phyloP scores from a whole-genome alignment of 35 echinoderm and acorn worm genomes.

The Diadema setosum region DNA sequence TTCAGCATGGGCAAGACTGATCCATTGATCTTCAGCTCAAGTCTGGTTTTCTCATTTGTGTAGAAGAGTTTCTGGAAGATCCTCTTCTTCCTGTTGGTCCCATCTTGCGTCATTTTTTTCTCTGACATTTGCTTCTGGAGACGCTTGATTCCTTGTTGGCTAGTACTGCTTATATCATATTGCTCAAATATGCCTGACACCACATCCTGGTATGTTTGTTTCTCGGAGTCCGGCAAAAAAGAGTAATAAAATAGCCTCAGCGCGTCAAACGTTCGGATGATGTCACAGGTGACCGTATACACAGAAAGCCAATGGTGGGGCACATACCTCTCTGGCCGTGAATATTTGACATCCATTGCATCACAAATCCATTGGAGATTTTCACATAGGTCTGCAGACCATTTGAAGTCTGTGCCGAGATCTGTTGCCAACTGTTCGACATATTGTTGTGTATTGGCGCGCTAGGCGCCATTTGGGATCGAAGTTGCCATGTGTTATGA shows the following conservation, averaged over 20 bases:
- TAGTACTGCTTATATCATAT: neutral
- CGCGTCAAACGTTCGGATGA: neutral
- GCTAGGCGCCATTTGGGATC: too few relatives aligned
- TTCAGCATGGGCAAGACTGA: too few relatives aligned
- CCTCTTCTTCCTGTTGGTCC: neutral
- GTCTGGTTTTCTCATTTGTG: neutral
- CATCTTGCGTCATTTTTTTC: neutral
- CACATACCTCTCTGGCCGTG: neutral
- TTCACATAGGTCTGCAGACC: neutral
- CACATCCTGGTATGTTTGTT: neutral
- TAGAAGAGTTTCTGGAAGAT: neutral
- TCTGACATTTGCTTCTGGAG: neutral
- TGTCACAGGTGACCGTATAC: neutral
- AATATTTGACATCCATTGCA: neutral
- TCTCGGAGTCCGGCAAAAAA: neutral
- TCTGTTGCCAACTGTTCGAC: neutral
- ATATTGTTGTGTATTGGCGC: too few relatives aligned
- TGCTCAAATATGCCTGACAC: neutral
- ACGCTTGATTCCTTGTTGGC: neutral
- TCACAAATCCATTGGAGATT: neutral
- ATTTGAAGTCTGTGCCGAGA: neutral
- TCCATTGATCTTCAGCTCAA: neutral
- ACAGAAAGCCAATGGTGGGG: neutral
- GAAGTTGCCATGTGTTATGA: too few relatives aligned
- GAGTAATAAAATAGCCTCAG: neutral